Conservation (phyloP, 2,797 vertebrate species). For the Potorous gilbertii region DNA sequence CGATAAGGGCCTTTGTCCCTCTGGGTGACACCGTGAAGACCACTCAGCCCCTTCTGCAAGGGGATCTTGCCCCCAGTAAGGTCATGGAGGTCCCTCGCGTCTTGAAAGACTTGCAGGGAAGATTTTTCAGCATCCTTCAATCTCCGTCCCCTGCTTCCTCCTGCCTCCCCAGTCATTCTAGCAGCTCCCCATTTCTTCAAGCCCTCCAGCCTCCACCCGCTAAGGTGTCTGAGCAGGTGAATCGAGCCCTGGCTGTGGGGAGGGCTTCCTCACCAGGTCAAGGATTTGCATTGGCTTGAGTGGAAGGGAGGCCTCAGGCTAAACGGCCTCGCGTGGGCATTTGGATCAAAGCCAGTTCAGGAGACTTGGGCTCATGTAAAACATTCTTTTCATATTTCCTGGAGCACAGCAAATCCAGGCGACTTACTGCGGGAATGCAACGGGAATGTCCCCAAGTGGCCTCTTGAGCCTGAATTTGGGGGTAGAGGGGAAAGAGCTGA, state of each 20-base stretch:
- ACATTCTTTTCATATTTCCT: conserved; percentile 80
- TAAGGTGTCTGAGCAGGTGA: background rate
- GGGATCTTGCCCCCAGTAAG: background rate
- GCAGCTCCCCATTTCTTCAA: background rate
- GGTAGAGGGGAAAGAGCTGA: conserved; percentile 2
- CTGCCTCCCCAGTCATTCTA: background rate
- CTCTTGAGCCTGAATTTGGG: background rate
- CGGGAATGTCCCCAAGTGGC: background rate
- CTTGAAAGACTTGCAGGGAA: background rate
- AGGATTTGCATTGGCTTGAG: background rate
- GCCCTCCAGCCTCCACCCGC: conserved; percentile 30
- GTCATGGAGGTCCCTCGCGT: background rate
- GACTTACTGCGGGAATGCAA: conserved; percentile 76
- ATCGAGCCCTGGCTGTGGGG: conserved; percentile 1
- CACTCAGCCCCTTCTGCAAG: background rate
- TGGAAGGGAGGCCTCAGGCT: background rate
- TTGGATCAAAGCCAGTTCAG: conserved; percentile 58
- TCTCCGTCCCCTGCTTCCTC: background rate
- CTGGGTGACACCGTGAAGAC: background rate
- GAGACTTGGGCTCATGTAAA: conserved; percentile 69
- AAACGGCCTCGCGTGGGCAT: conserved; percentile 59
- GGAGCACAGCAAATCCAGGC: conserved; percentile 78
- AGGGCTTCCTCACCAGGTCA: background rate
- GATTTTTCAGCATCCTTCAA: background rate
- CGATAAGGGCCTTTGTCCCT: background rate